phyloP scores from a whole-genome alignment of 2,888 invertebrate species.

The Ophion ventricosus region DNA sequence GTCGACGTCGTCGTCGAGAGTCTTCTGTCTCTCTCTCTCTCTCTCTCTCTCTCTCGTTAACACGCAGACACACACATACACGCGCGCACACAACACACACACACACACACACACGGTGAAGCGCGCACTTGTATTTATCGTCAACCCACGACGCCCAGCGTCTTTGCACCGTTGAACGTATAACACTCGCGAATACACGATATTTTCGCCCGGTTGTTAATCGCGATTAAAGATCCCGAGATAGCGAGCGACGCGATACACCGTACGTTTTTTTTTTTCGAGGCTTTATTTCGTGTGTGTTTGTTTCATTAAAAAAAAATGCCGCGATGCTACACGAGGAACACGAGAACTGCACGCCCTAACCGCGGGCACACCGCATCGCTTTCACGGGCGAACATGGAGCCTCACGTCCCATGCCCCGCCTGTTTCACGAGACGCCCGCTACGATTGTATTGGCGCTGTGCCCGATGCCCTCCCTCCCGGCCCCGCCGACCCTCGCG shows the following conservation, averaged over 20 bases:
- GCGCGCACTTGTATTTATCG: constrained; percentile 57
- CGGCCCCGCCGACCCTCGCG: constrained; percentile 42
- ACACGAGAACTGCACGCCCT: constrained; percentile 81
- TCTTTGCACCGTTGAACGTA: constrained; percentile 53
- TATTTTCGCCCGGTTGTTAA: not conserved
- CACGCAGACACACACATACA: constrained; percentile 36
- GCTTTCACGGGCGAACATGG: constrained; percentile 81
- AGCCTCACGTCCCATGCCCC: constrained; percentile 78
- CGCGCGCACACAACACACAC: constrained; percentile 27
- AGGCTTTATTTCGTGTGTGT: constrained; percentile 31
- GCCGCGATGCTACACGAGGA: constrained; percentile 72
- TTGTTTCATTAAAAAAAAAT: constrained; percentile 65
- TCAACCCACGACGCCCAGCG: constrained; percentile 63
- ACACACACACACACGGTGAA: constrained; percentile 39
- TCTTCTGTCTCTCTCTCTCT: constrained; percentile 31
- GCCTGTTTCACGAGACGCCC: constrained; percentile 74
- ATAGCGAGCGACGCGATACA: constrained; percentile 14
- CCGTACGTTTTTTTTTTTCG: constrained; percentile 4
- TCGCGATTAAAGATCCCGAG: constrained; percentile 21
- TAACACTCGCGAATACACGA: constrained; percentile 41
- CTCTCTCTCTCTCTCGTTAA: constrained; percentile 32
- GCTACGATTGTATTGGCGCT: constrained; percentile 68
- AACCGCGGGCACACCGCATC: constrained; percentile 82
- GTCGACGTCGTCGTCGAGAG: constrained; percentile 48
- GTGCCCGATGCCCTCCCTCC: constrained; percentile 61